These are phyloP conservation scores for Pristis pectinata DNA, from an alignment of 2,797 vertebrate species.

Conservation along the genomic window DNA sequence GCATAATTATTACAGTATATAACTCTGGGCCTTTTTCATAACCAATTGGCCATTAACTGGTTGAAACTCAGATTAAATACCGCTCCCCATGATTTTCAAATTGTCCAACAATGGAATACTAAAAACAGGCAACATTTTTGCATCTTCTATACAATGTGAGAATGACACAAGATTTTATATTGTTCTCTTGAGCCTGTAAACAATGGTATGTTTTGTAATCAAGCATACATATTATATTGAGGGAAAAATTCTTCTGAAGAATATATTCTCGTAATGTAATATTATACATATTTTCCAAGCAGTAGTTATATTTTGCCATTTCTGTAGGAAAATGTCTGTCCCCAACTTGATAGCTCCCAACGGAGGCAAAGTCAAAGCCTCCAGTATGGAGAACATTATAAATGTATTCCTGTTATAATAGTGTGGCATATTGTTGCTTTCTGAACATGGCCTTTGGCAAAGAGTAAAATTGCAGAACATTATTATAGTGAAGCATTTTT, in stretches of 20 bases:
- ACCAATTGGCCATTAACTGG: neutral
- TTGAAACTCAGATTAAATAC: neutral
- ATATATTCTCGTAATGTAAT: neutral
- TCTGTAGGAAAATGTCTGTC: neutral
- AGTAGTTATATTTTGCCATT: neutral
- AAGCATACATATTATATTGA: neutral
- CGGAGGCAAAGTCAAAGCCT: neutral
- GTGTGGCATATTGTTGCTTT: neutral
- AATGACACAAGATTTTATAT: neutral
- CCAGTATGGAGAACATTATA: neutral
- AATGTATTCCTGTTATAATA: neutral
- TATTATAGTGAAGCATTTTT: neutral
- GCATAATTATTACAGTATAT: neutral
- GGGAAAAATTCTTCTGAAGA: neutral
- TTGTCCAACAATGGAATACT: neutral
- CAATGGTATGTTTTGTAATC: neutral
- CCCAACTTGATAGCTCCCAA: neutral
- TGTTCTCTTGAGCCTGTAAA: neutral
- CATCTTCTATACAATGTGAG: neutral
- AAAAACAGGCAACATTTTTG: neutral
- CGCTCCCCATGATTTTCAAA: neutral
- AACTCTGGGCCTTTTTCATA: neutral
- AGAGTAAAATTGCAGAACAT: neutral
- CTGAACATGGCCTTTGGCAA: neutral
- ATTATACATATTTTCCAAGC: neutral